Conservation (phyloP, 2,797 vertebrate genomes). For the Lepus oiostolus region DNA sequence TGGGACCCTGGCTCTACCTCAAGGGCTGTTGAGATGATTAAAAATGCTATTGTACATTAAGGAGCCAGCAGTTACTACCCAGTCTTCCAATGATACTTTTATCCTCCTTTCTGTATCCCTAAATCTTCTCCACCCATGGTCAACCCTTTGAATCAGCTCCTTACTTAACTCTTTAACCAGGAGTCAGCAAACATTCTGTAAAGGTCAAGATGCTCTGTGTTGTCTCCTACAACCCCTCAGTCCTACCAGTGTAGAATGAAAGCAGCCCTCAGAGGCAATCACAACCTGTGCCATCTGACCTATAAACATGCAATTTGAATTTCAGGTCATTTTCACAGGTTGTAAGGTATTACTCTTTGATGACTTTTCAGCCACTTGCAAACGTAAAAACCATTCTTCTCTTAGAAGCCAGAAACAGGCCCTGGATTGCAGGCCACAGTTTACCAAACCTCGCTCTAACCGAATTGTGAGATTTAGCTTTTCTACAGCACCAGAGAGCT, state of each 20-base stretch:
- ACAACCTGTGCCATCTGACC: slow-evolving; percentile 2
- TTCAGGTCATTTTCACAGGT: slow-evolving; percentile 53
- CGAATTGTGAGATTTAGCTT: slow-evolving; percentile 28
- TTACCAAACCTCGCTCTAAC: slow-evolving; percentile 26
- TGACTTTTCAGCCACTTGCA: slow-evolving; percentile 65
- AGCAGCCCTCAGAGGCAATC: not conserved
- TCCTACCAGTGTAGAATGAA: not conserved
- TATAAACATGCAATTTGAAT: slow-evolving; percentile 64
- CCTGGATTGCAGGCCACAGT: not conserved
- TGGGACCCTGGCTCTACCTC: not conserved
- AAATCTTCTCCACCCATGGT: not conserved
- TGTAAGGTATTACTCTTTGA: slow-evolving; percentile 56
- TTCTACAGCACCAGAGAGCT: slow-evolving; percentile 25
- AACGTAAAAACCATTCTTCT: slow-evolving; percentile 57
- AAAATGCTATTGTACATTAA: no score
- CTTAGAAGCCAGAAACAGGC: slow-evolving; percentile 8
- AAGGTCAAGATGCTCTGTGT: not conserved
- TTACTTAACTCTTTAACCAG: slow-evolving; percentile 52
- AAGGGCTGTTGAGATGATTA: not conserved
- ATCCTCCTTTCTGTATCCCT: not conserved
- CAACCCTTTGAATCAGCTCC: not conserved
- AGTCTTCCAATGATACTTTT: not conserved
- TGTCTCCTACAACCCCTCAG: not conserved
- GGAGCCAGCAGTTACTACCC: not conserved
- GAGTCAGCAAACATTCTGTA: not conserved